Evolutionary conservation across 2,888 invertebrate genomes (phyloP).

Genomic region (Mythimna pallens): DNA sequence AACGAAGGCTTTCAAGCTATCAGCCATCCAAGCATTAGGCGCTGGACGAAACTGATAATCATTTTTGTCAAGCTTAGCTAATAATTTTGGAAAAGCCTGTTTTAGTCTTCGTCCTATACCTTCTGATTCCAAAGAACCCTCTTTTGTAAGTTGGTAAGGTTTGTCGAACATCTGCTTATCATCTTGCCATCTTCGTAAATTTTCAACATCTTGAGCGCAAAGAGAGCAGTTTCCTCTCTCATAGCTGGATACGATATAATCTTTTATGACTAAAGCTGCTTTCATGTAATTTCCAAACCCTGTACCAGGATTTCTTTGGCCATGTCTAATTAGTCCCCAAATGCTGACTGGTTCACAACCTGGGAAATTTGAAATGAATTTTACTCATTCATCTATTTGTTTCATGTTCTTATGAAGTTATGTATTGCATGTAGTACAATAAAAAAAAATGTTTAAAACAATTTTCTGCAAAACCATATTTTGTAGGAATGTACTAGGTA

Average conservation of each 20-base stretch:
- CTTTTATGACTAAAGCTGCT: constrained; percentile 73
- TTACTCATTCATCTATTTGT: neutral
- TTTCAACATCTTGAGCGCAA: constrained; percentile 85
- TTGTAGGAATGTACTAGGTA: no score
- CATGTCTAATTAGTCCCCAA: constrained; percentile 82
- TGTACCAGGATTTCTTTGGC: constrained; percentile 77
- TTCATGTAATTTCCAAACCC: constrained; percentile 74
- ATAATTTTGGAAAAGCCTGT: constrained; percentile 83
- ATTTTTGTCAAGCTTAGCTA: constrained; percentile 83
- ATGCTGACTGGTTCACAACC: constrained; percentile 83
- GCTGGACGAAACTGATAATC: constrained; percentile 91
- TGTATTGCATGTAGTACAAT: no score
- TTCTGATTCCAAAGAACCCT: constrained; percentile 91
- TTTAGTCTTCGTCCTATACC: constrained; percentile 89
- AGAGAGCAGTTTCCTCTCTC: constrained; percentile 80
- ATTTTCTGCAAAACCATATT: no score
- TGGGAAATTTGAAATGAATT: constrained; percentile 47
- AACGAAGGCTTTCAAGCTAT: constrained; percentile 92
- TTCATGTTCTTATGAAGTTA: no score
- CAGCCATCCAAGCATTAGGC: constrained; percentile 88
- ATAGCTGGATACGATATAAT: constrained; percentile 76
- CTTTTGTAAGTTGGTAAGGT: constrained; percentile 74
- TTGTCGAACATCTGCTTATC: constrained; percentile 76
- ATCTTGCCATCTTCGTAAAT: constrained; percentile 76
- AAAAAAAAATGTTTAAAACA: no score